Base-by-base conservation (phyloP, 1,140 invertebrate genomes). In the Hyphantria cunea region DNA sequence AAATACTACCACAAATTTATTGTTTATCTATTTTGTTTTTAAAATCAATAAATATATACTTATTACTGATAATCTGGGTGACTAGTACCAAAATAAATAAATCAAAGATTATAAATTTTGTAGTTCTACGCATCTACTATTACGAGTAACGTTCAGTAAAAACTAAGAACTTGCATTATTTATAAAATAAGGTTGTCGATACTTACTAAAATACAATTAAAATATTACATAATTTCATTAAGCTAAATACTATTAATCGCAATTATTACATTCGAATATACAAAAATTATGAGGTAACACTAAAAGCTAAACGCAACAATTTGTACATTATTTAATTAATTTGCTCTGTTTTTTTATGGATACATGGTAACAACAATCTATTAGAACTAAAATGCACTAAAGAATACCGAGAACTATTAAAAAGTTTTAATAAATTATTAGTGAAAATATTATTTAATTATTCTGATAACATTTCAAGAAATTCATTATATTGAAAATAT, bases 201-300 rank as follows among this genome's bases (percentile, higher is more conserved):
- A 59, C 42, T 11, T 39, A 66, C 37, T 64, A 54, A 71, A 71
- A 68, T 61, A 71, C 52, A 69, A 41, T 53, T 60, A 68, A 52
- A 64, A 66, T 67, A 58, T 58, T n/a, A 68, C 17, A 75, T 66
- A 68, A 77, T 64, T 70, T 63, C 53, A 70, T 70, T 78, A 73
- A 67, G 34, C 68, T 74, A 41, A 25, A 58, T 58, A 58, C 34
- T n/a, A 64, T 60, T 51, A 55, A 73, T 69, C 64, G 65, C 68
- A 78, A 76, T 64, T 69, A 64, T 72, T 71, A 68, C 50, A 74
- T 71, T 67, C 56, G 67, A 72, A 75, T 71, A 68, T 67, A 73
- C 67, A 78, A 62, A 70, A 68, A 39, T 64, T 51, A 60, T 63
- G 68, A 76, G 67, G 62, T 74, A 75, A 70, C 72, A 72, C 33